Conservation (phyloP, 1,140 invertebrate genomes). For the Asbolus verrucosus region DNA sequence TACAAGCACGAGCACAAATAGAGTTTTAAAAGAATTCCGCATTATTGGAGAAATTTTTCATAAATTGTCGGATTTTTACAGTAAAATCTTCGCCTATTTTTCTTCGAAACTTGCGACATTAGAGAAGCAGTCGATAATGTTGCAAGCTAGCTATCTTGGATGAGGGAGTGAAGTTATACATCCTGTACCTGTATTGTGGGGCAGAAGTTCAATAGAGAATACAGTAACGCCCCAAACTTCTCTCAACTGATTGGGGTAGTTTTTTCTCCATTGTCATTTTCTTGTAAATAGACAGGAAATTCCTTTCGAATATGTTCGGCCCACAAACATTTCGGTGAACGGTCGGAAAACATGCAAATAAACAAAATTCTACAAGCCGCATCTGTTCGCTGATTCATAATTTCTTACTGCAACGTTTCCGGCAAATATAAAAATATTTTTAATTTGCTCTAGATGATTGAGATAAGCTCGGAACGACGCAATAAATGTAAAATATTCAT, state of each 20-base stretch:
- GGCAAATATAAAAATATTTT: neutral
- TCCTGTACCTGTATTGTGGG: constrained; percentile 38
- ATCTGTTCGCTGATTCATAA: neutral
- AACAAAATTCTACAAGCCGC: neutral
- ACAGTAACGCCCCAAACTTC: constrained; percentile 38
- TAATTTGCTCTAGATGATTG: neutral
- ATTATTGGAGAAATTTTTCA: too few species aligned
- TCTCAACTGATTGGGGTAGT: constrained; percentile 34
- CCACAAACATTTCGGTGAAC: constrained; percentile 6
- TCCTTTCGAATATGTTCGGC: constrained; percentile 27
- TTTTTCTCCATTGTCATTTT: constrained; percentile 28
- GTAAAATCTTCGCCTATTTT: neutral
- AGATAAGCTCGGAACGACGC: neutral
- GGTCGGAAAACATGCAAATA: constrained; percentile 13
- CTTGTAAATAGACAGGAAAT: constrained; percentile 36
- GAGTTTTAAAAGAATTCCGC: too few species aligned
- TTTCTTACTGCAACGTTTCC: neutral
- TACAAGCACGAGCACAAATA: too few species aligned
- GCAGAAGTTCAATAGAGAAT: constrained; percentile 29
- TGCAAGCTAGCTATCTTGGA: constrained; percentile 30
- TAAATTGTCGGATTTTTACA: neutral
- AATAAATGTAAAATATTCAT: constrained; percentile 33
- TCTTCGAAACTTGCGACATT: neutral
- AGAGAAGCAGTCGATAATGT: constrained; percentile 22
- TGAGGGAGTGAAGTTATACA: constrained; percentile 29